A percentile compares a stretch with the other conserved stretches of the same genome.
These are phyloP conservation scores for Zosterops japonicus DNA, from an alignment of 2,113 vertebrate species.

Conservation along the genomic window DNA sequence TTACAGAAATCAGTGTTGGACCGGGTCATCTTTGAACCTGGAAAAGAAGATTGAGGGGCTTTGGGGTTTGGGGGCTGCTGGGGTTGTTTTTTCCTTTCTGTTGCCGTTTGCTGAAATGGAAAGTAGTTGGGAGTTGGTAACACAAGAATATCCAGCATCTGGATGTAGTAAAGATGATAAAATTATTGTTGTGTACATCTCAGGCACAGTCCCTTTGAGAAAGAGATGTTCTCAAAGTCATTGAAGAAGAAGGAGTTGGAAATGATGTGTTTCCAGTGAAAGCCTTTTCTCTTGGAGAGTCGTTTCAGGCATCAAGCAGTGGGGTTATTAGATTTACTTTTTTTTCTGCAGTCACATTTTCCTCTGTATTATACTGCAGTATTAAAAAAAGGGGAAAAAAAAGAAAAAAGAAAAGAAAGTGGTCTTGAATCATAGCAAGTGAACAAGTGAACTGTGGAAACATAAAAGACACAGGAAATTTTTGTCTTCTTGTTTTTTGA, in stretches of 20 bases:
- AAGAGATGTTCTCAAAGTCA: slow-evolving; percentile 6
- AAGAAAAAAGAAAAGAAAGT: neutral
- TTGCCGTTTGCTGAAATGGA: neutral
- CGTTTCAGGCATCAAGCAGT: neutral
- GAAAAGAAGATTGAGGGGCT: neutral
- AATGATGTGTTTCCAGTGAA: neutral
- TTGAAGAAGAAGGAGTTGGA: slow-evolving; percentile 32
- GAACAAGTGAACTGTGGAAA: neutral
- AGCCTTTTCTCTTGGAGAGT: neutral
- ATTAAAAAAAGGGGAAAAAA: neutral
- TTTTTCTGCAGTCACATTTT: slow-evolving; percentile 5
- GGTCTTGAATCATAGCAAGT: neutral
- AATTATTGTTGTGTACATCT: neutral
- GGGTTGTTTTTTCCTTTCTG: neutral
- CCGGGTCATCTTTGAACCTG: neutral
- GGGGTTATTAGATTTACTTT: neutral
- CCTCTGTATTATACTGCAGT: neutral
- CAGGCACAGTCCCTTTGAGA: slow-evolving; percentile 3
- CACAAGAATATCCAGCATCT: neutral
- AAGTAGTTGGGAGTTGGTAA: neutral
- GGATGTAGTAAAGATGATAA: neutral
- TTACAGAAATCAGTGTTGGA: neutral
- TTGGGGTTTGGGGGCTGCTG: rapidly evolving
- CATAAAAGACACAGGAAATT: neutral
- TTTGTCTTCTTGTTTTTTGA: neutral